Conservation (phyloP, 2,113 vertebrate species). For the Sebastes schlegelii region DNA sequence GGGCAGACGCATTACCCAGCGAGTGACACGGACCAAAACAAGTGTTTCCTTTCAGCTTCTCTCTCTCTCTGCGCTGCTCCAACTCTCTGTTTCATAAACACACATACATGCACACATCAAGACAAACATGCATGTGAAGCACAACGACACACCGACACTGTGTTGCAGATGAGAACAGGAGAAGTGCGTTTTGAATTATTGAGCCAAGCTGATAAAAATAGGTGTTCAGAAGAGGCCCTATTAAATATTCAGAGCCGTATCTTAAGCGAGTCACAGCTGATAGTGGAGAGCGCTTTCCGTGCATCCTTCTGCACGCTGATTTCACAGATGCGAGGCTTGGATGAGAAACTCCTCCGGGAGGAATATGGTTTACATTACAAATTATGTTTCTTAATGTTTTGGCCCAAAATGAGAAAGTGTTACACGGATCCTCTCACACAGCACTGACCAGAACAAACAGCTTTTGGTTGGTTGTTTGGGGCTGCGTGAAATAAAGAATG, state of each 20-base stretch:
- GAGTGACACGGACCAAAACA: constrained; percentile 34
- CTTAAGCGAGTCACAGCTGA: constrained; percentile 63
- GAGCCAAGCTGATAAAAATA: constrained; percentile 81
- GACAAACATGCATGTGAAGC: constrained; percentile 18
- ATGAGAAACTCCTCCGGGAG: constrained; percentile 14
- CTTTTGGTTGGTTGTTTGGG: not conserved
- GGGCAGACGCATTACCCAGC: constrained; percentile 10
- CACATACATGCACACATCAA: not conserved
- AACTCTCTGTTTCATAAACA: constrained; percentile 13
- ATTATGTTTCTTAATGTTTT: constrained; percentile 24
- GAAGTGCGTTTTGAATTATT: constrained; percentile 79
- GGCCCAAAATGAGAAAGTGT: not conserved
- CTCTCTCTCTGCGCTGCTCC: not conserved
- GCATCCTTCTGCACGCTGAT: constrained; percentile 26
- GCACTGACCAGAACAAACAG: constrained; percentile 4
- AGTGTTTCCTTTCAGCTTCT: constrained; percentile 20
- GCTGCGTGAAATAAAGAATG: not conserved
- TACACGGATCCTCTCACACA: not conserved
- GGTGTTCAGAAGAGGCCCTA: constrained; percentile 70
- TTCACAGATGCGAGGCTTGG: not conserved
- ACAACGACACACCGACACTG: constrained; percentile 19
- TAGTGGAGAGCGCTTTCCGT: constrained; percentile 33
- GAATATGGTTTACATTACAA: constrained; percentile 40
- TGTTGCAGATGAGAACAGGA: constrained; percentile 55
- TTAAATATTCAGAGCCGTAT: constrained; percentile 79